Evolutionary conservation across 2,797 vertebrate species (phyloP).

Genomic region (Poeciliopsis infans): DNA sequence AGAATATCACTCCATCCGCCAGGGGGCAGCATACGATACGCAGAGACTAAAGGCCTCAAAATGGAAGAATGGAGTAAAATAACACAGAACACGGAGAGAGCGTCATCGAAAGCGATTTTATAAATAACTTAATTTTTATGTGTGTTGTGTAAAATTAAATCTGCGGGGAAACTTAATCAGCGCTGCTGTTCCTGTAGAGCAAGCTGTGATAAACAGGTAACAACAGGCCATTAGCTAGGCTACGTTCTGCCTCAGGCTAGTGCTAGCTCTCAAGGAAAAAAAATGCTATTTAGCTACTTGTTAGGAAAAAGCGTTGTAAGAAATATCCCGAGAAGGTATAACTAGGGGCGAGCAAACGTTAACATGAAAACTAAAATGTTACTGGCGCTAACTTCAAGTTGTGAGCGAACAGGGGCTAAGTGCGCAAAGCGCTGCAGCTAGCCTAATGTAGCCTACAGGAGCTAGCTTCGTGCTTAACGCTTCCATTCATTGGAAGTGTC

Average conservation of each 20-base stretch:
- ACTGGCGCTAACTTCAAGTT: slow-evolving; percentile 13
- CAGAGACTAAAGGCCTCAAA: not conserved
- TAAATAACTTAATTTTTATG: not conserved
- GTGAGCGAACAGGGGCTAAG: not conserved
- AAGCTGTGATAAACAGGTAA: slow-evolving; percentile 8
- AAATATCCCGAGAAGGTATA: no score
- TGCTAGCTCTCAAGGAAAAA: not conserved
- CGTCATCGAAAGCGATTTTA: not conserved
- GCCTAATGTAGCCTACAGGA: not conserved
- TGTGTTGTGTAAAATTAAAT: not conserved
- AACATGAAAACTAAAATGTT: not conserved
- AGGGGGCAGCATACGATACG: not conserved
- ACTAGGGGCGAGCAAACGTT: not conserved
- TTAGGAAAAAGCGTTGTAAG: not conserved
- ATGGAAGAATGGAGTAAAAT: slow-evolving; percentile 1
- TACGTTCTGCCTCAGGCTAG: no score
- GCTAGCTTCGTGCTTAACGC: not conserved
- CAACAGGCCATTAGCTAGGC: not conserved
- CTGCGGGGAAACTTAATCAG: no score
- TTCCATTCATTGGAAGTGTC: not conserved
- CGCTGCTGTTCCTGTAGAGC: not conserved
- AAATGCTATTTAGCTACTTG: no score
- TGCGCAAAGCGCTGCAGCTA: not conserved
- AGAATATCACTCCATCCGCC: not conserved
- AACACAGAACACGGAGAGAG: not conserved